phyloP scores from a whole-genome alignment of 2,113 vertebrate genomes.

The Siniperca knerii region DNA sequence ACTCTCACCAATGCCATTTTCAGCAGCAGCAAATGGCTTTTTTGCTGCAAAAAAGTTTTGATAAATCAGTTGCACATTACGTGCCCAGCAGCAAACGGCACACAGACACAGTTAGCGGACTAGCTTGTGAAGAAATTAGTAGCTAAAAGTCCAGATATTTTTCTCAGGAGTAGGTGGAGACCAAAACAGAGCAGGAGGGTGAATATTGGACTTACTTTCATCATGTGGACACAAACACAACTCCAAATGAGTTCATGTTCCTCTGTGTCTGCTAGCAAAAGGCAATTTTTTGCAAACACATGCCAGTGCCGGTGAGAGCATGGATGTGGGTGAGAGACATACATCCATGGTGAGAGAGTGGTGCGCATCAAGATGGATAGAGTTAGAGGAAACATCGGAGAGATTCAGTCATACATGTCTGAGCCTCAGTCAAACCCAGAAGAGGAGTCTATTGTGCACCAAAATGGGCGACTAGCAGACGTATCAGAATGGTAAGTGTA shows the following conservation, averaged over 20 bases:
- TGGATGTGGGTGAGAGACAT: no score
- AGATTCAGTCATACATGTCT: no score
- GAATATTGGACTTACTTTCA: background rate
- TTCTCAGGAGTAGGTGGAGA: no score
- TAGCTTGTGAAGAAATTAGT: constrained; percentile 5
- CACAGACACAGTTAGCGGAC: background rate
- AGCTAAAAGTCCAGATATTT: background rate
- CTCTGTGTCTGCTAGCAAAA: background rate
- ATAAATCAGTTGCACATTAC: no score
- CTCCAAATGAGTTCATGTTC: background rate
- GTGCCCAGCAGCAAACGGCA: background rate
- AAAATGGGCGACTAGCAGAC: no score
- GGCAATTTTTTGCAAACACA: background rate
- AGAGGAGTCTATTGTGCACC: no score
- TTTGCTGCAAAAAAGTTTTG: background rate
- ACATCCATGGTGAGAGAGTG: no score
- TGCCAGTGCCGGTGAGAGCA: background rate
- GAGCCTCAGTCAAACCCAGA: no score
- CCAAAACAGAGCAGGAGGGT: no score
- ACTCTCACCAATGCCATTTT: constrained; percentile 1
- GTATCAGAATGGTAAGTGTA: no score
- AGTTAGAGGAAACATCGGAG: no score
- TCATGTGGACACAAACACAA: background rate
- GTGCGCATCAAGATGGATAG: no score
- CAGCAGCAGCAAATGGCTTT: constrained; percentile 3